phyloP scores from a whole-genome alignment of 2,113 vertebrate genomes.

The Lutjanus erythropterus region DNA sequence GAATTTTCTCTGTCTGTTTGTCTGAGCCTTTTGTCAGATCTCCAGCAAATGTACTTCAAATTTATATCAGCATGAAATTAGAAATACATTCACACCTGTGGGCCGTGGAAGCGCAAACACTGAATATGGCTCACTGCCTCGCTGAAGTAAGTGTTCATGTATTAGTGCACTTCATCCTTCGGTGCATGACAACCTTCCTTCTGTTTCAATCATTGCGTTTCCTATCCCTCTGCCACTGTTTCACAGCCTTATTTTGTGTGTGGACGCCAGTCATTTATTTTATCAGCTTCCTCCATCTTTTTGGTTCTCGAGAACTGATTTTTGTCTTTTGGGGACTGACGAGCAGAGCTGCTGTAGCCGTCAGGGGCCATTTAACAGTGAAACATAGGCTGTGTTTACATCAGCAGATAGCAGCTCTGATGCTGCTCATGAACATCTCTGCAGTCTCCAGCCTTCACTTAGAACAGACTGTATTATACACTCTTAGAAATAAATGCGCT shows the following conservation, averaged over 20 bases:
- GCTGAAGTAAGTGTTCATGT: neutral
- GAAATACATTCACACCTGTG: neutral
- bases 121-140: neutral
- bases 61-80: conserved; percentile 7
- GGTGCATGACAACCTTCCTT: neutral
- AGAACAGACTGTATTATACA: conserved; percentile 19
- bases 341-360: conserved; percentile 20
- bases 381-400: conserved; percentile 39
- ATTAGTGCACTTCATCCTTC: conserved; percentile 5
- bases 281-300: conserved; percentile 44
- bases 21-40: neutral
- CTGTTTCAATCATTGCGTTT: conserved; percentile 22
- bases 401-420: conserved; percentile 37
- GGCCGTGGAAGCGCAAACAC: neutral
- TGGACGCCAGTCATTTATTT: conserved; percentile 46
- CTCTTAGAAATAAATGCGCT: too few relatives aligned
- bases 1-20: conserved; percentile 1
- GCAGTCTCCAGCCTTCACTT: conserved; percentile 23
- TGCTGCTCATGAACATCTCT: conserved; percentile 44
- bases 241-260: conserved; percentile 19
- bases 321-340: conserved; percentile 43
- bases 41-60: neutral
- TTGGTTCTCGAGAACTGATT: conserved; percentile 32
- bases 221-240: conserved; percentile 1
- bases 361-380: conserved; percentile 67